Evolutionary conservation across 2,888 invertebrate genomes (phyloP), one percentile per base, ranked within the genome.

Genomic region (Callyntrura sp.): DNA sequence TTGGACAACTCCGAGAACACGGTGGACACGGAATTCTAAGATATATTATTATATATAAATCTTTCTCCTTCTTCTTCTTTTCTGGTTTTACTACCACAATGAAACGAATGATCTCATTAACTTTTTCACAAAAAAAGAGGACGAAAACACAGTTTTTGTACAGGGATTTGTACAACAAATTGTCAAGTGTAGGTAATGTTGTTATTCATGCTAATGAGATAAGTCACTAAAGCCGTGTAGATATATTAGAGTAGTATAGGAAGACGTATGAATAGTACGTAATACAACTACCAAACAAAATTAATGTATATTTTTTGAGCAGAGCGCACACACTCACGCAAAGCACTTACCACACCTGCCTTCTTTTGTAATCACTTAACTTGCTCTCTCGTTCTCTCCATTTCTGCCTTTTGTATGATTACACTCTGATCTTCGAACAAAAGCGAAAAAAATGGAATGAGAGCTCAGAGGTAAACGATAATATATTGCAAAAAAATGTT

Each of bases 1-100:
- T 48, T 92, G 11, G 90, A 92, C 83, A 88, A 92, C n/a, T 89
- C 84, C 4, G 89, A 89, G 20, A 89, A 89, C 25, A 48, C 45
- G 9, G 79, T 90, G 48, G 91, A 92, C 45, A 79, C 87, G 14
- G 90, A 92, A 48, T 55, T 92, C 57, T 90, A 84, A 87, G 81
- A 43, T 55, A 17, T 48, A n/a, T 14, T n/a, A 73, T 55, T n/a
- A n/a, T n/a, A n/a, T n/a, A n/a, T n/a, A n/a, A n/a, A 55, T 23
- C 12, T n/a, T n/a, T n/a, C n/a, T n/a, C 9, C 25, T 65, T 65
- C 28, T 76, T 51, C 9, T 55, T 35, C 20, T 48, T 68, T 68
- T 45, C 55, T 78, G 11, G 14, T 60, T 60, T 79, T 45, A 79
- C 23, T 76, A 79, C 65, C 82, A 82, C 65, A 60, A 14, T 60